Evolutionary conservation across 2,888 invertebrate genomes (phyloP).

Genomic region (Pachycephus smyrnensis): DNA sequence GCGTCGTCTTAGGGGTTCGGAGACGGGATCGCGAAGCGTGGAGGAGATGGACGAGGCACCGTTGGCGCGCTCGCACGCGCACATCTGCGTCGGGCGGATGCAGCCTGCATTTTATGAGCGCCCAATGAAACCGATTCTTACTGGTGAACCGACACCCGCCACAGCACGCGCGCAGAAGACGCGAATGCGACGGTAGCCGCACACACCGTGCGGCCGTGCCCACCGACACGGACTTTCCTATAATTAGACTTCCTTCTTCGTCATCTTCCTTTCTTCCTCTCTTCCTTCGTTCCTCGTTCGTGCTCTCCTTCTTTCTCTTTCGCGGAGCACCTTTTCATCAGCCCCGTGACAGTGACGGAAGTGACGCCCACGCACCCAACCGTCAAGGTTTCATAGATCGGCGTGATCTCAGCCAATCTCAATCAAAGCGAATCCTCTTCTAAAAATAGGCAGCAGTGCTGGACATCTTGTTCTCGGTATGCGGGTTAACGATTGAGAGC

Average conservation of each 20-base stretch:
- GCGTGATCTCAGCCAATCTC: no score
- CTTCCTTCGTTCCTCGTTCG: conserved; percentile 42
- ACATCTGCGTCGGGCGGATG: conserved; percentile 64
- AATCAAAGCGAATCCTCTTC: no score
- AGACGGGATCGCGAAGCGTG: conserved; percentile 5
- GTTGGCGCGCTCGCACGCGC: conserved; percentile 35
- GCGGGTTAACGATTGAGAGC: conserved; percentile 42
- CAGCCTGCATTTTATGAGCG: conserved; percentile 64
- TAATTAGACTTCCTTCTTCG: conserved; percentile 25
- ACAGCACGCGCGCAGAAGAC: conserved; percentile 7
- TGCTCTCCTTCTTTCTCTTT: conserved; percentile 36
- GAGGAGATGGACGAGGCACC: conserved; percentile 10
- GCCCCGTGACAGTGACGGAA: no score
- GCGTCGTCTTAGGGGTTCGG: neutral
- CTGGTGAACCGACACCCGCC: conserved; percentile 50
- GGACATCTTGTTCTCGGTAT: conserved; percentile 24
- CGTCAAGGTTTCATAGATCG: no score
- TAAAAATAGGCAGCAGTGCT: no score
- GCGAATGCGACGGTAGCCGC: conserved; percentile 20
- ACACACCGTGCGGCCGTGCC: conserved; percentile 30
- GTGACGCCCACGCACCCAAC: no score
- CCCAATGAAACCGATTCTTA: conserved; percentile 59
- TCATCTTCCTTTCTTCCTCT: conserved; percentile 18
- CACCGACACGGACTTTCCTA: conserved; percentile 27
- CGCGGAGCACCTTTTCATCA: no score